A percentile compares a stretch with the other conserved stretches of the same genome.
phyloP scores from a whole-genome alignment of 2,113 vertebrate genomes.

The Verasper variegatus region DNA sequence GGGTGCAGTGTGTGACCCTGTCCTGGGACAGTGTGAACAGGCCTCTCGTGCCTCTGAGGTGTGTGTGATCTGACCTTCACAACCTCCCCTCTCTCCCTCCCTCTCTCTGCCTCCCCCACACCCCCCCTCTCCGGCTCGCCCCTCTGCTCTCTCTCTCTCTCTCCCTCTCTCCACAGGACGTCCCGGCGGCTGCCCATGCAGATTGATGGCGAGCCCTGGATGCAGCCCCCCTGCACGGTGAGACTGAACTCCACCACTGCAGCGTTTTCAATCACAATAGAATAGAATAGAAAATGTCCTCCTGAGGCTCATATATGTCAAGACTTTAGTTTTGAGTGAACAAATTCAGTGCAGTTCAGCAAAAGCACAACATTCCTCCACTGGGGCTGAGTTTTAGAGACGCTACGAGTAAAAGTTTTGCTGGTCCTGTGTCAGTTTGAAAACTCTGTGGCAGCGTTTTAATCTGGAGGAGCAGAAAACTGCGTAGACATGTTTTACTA shows the following conservation, averaged over 20 bases:
- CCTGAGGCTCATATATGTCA: too few species aligned
- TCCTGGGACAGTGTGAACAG: slow-evolving; percentile 69
- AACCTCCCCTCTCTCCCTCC: slow-evolving; percentile 11
- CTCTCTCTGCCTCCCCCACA: background rate
- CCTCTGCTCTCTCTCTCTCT: slow-evolving; percentile 14
- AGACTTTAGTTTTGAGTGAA: too few species aligned
- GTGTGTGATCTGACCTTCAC: slow-evolving; percentile 71
- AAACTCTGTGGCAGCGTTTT: too few species aligned
- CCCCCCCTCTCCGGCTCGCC: background rate
- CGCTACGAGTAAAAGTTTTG: too few species aligned
- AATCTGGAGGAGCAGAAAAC: too few species aligned
- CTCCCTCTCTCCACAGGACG: slow-evolving; percentile 81
- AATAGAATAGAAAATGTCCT: too few species aligned
- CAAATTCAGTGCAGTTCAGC: too few species aligned
- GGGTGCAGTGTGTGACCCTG: slow-evolving; percentile 74
- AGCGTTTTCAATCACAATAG: background rate
- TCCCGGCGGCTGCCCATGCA: slow-evolving; percentile 95
- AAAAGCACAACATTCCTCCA: too few species aligned
- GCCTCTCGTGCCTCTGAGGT: slow-evolving; percentile 63
- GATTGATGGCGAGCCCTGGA: slow-evolving; percentile 97
- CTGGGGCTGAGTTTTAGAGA: too few species aligned
- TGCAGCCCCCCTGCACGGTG: slow-evolving; percentile 93
- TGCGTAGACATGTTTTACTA: too few species aligned
- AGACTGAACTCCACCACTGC: slow-evolving; percentile 58
- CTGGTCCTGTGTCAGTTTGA: too few species aligned